Base-by-base conservation (phyloP, 2,888 invertebrate genomes). In the Zaprionus lineosus region DNA sequence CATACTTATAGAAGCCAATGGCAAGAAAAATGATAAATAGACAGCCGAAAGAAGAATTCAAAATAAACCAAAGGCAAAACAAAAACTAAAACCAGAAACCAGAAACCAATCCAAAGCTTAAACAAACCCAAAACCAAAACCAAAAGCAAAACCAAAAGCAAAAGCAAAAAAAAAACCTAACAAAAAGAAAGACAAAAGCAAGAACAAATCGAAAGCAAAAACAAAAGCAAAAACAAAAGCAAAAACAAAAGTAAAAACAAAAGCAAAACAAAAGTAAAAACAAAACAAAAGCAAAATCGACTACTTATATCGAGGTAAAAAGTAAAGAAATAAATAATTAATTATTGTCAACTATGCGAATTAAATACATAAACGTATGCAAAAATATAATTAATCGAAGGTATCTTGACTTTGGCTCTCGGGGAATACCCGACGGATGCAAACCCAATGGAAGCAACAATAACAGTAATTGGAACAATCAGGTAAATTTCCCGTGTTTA, bases 401-500 rank as follows among this genome's bases (percentile, higher is more conserved):
- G n/a, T 29, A 3, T 7, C 24, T 24, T 24, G 24, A 29, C 44
- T 19, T 15, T 19, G 33, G 53, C 52, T n/a, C n/a, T n/a, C n/a
- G n/a, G n/a, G n/a, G n/a, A n/a, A n/a, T n/a, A n/a, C n/a, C n/a
- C n/a, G n/a, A n/a, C n/a, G n/a, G n/a, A n/a, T n/a, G n/a, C n/a
- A n/a, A n/a, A n/a, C n/a, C n/a, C n/a, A n/a, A n/a, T n/a, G n/a
- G n/a, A n/a, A n/a, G n/a, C n/a, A 40, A 12, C 6, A 11, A 12
- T 8, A 46, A 34, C 6, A 12, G 8, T 16, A 57, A 15, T 14
- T 44, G 40, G 11, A 8, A 24, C 31, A 66, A 47, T 29, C 57
- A 53, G 69, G 65, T 63, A 41, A 51, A 40, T 43, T 31, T 66
- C 50, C 58, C 70, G 63, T 79, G 74, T 55, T 53, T n/a, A n/a